phyloP scores from a whole-genome alignment of 2,113 vertebrate species.

The Charina bottae region DNA sequence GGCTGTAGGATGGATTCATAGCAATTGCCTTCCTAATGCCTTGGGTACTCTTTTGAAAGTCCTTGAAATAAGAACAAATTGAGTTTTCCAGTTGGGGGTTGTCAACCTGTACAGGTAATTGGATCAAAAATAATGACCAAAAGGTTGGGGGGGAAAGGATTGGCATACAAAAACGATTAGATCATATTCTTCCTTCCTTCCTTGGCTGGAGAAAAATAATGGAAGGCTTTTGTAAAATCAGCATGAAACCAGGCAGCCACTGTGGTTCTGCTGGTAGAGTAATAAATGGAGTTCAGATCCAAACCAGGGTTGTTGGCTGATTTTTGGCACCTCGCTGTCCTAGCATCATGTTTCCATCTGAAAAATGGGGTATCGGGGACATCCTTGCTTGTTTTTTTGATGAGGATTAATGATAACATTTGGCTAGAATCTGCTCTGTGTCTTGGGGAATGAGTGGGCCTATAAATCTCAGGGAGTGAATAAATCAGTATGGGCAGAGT shows the following conservation, averaged over 20 bases:
- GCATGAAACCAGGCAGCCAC: no score
- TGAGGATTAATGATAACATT: slow-evolving; percentile 14
- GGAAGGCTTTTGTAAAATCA: neutral
- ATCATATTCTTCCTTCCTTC: neutral
- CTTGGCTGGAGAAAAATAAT: neutral
- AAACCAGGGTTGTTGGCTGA: neutral
- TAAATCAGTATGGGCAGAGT: slow-evolving; percentile 17
- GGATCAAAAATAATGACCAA: neutral
- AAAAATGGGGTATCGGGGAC: neutral
- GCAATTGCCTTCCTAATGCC: neutral
- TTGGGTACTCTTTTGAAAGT: neutral
- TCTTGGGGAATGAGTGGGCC: neutral
- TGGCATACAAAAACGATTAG: neutral
- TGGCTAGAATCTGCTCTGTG: neutral
- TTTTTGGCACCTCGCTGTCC: neutral
- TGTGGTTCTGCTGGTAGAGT: neutral
- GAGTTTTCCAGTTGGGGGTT: neutral
- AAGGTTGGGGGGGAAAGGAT: neutral
- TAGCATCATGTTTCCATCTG: neutral
- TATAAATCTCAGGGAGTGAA: neutral
- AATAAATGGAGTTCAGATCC: no score
- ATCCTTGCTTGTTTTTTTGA: neutral
- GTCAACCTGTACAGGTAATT: neutral
- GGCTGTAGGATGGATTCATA: neutral
- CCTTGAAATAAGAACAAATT: neutral